phyloP scores from a whole-genome alignment of 1,140 invertebrate species.

The Coenobita brevimanus region DNA sequence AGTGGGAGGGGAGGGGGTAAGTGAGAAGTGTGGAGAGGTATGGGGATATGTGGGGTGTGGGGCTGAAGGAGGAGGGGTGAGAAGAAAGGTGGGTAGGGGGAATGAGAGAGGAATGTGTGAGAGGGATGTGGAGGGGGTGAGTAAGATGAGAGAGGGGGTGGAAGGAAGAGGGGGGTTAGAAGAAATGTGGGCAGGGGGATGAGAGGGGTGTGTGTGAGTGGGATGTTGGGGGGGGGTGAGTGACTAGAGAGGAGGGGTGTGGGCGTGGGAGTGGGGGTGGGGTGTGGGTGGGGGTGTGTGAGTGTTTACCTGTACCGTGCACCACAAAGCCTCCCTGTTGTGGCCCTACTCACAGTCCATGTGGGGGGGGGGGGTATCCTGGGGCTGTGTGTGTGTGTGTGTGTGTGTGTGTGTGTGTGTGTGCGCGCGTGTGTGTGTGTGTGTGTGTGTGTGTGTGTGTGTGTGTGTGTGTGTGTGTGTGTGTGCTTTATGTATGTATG shows the following conservation, averaged over 20 bases:
- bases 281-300: neutral
- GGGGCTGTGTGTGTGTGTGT: too few relatives aligned
- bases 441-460: constrained; percentile 11
- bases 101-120: neutral
- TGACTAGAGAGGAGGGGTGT: neutral
- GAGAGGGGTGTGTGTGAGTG: neutral
- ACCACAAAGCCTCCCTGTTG: too few relatives aligned
- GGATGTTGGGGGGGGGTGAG: neutral
- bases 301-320: neutral
- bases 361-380: neutral
- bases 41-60: too few relatives aligned
- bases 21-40: neutral
- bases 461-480: constrained; percentile 1
- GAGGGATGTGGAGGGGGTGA: neutral
- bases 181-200: neutral
- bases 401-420: constrained; percentile 11
- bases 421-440: constrained; percentile 1
- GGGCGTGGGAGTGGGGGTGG: neutral
- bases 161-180: neutral
- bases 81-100: neutral
- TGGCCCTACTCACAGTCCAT: too few relatives aligned
- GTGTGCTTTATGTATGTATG: too few relatives aligned
- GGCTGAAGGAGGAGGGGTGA: neutral
- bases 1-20: neutral
- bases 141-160: neutral